Evolutionary conservation across 2,888 invertebrate genomes (phyloP).

Genomic region (Cantharis nigra): DNA sequence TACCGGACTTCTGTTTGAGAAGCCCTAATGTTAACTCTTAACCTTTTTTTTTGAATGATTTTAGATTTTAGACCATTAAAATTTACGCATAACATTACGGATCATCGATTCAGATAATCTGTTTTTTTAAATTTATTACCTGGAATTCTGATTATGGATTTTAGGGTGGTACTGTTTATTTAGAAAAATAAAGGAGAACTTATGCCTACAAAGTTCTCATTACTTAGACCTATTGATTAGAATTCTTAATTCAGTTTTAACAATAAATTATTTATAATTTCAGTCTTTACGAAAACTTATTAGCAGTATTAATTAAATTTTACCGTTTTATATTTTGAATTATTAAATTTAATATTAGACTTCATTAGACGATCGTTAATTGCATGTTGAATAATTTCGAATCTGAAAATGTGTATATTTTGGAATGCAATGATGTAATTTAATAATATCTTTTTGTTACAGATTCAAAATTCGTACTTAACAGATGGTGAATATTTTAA

Average conservation of each 20-base stretch:
- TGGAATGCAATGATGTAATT: neutral
- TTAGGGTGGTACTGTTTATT: neutral
- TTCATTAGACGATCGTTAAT: neutral
- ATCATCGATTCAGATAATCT: too few species aligned
- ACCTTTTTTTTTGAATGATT: too few species aligned
- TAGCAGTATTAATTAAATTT: neutral
- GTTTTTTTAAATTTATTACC: neutral
- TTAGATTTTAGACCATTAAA: too few species aligned
- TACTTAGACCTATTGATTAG: neutral
- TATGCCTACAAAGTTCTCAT: neutral
- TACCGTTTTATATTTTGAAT: neutral
- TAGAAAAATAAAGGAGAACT: neutral
- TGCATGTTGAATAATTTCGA: neutral
- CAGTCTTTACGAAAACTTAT: neutral
- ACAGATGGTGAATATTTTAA: neutral
- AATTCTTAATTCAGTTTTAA: neutral
- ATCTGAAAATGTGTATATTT: neutral
- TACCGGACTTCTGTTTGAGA: too few species aligned
- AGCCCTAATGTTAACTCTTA: too few species aligned
- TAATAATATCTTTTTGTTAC: neutral
- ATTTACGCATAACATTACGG: too few species aligned
- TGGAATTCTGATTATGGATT: neutral
- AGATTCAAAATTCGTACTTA: neutral
- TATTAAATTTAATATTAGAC: neutral
- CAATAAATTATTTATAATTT: neutral